Percentiles rank a stretch among this genome's conserved stretches.
Conservation (phyloP, 2,888 invertebrate species). For the Acronicta aceris region DNA sequence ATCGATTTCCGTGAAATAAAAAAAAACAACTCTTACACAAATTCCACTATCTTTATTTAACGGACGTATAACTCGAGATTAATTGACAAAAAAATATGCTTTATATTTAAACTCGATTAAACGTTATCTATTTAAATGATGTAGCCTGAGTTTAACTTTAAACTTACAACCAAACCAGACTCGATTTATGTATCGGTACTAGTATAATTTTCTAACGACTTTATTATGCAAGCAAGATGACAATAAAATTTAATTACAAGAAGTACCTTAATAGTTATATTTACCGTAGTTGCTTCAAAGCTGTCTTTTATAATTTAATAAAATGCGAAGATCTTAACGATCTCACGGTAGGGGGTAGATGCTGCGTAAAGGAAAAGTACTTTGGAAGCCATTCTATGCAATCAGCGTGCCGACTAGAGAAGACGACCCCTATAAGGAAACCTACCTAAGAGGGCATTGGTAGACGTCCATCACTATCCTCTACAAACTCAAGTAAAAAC, state of each 20-base stretch:
- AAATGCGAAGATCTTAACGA: slow-evolving; percentile 19
- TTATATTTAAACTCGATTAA: slow-evolving; percentile 19
- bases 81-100: slow-evolving; percentile 4
- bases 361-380: slow-evolving; percentile 52
- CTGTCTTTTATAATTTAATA: slow-evolving; percentile 13
- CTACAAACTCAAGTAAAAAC: slow-evolving; percentile 45
- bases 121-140: slow-evolving; percentile 12
- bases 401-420: slow-evolving; percentile 58
- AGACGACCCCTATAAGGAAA: slow-evolving; percentile 65
- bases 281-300: slow-evolving; percentile 5
- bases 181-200: slow-evolving; percentile 28
- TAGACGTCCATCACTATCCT: slow-evolving; percentile 51
- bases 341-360: slow-evolving; percentile 37
- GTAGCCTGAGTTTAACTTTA: slow-evolving; percentile 7
- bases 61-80: slow-evolving; percentile 12
- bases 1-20: too few species aligned
- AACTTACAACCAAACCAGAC: slow-evolving; percentile 26
- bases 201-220: slow-evolving; percentile 17
- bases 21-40: too few species aligned
- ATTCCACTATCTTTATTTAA: too few species aligned
- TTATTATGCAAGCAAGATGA: slow-evolving; percentile 18
- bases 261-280: slow-evolving; percentile 5
- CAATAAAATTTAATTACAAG: slow-evolving; percentile 25
- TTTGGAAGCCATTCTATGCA: slow-evolving; percentile 59
- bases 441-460: slow-evolving; percentile 45